Percentiles rank a stretch among this genome's conserved stretches.
Conservation (phyloP, 2,888 invertebrate species). For the Nomada lathburiana region DNA sequence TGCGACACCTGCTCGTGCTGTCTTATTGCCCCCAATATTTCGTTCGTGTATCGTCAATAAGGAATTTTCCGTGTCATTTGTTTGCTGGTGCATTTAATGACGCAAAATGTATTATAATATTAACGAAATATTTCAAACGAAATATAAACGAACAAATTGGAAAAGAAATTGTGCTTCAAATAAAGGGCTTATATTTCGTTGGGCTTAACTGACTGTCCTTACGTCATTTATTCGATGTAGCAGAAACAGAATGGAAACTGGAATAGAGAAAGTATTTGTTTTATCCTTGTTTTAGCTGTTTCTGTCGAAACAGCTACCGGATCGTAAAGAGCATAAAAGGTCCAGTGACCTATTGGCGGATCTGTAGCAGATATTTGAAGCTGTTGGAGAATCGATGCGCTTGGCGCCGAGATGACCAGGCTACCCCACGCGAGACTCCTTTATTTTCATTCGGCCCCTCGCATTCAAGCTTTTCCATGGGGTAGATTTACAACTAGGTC, state of each 20-base stretch:
- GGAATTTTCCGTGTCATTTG: too few species aligned
- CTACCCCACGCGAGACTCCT: constrained; percentile 41
- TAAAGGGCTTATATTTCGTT: too few species aligned
- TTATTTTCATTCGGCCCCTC: constrained; percentile 24
- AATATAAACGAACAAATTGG: too few species aligned
- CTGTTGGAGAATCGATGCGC: constrained; percentile 67
- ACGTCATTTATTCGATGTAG: too few species aligned
- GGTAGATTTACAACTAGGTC: constrained; percentile 31
- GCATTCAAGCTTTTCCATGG: constrained; percentile 8
- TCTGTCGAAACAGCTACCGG: background rate
- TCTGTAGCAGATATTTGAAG: constrained; percentile 32
- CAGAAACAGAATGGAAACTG: background rate
- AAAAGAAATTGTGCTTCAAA: too few species aligned
- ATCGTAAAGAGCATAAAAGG: background rate
- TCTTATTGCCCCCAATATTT: background rate
- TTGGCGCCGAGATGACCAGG: constrained; percentile 68
- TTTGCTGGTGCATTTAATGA: too few species aligned
- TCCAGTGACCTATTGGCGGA: constrained; percentile 4
- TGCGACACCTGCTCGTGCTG: background rate
- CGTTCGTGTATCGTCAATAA: background rate
- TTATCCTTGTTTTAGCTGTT: background rate
- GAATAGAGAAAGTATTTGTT: background rate
- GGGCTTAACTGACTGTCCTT: too few species aligned
- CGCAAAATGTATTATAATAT: too few species aligned
- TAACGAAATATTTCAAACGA: too few species aligned